These are phyloP conservation scores for Dipus sagitta DNA, from an alignment of 2,797 vertebrate genomes.

Conservation along the genomic window DNA sequence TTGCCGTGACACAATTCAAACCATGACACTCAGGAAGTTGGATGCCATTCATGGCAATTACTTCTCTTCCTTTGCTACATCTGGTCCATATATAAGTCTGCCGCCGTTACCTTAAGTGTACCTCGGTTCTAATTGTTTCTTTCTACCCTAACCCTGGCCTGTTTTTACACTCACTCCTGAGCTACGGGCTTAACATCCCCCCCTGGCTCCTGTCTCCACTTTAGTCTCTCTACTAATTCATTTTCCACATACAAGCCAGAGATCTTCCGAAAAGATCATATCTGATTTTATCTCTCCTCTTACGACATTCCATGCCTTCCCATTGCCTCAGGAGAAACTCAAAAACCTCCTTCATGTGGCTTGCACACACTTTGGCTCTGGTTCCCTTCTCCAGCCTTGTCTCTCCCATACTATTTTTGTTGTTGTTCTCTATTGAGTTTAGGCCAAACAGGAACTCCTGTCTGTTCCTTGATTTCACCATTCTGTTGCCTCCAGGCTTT, in stretches of 20 bases:
- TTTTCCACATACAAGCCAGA: constrained; percentile 16
- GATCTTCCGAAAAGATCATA: constrained; percentile 13
- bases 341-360: constrained; percentile 56
- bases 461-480: constrained; percentile 49
- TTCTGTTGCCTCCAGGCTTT: constrained; percentile 65
- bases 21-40: neutral
- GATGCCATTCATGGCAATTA: neutral
- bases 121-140: neutral
- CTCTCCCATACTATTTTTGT: neutral
- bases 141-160: neutral
- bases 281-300: constrained; percentile 53
- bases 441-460: constrained; percentile 56
- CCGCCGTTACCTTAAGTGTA: neutral
- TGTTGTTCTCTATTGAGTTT: constrained; percentile 4
- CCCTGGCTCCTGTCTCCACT: neutral
- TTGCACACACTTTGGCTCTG: neutral
- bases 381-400: neutral
- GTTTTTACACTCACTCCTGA: neutral
- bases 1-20: neutral
- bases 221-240: neutral
- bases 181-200: neutral
- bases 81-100: neutral
- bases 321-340: constrained; percentile 24
- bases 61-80: neutral
- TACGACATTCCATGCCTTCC: constrained; percentile 59